These are phyloP conservation scores for Drosophila pallidifrons DNA, from an alignment of 1,140 invertebrate species.

Conservation along the genomic window DNA sequence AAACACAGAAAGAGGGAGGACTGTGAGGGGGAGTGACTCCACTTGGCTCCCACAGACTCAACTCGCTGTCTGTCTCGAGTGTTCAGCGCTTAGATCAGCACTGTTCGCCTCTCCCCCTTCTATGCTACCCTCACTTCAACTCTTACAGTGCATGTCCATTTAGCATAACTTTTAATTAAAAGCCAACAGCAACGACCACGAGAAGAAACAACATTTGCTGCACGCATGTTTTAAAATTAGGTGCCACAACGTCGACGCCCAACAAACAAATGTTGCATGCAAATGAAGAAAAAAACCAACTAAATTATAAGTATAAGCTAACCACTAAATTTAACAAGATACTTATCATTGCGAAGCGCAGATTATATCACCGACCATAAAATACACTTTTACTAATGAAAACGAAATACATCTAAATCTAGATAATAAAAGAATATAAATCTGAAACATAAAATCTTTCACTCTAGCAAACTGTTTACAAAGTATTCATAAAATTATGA, in stretches of 20 bases:
- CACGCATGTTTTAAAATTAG: constrained; percentile 60
- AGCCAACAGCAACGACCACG: constrained; percentile 22
- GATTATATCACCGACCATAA: neutral
- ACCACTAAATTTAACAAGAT: constrained; percentile 26
- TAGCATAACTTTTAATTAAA: constrained; percentile 80
- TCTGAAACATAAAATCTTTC: neutral
- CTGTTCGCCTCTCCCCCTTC: neutral
- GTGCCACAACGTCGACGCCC: constrained; percentile 22
- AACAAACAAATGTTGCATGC: constrained; percentile 74
- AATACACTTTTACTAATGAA: constrained; percentile 24
- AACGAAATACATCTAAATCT: neutral
- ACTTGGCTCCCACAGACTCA: constrained; percentile 31
- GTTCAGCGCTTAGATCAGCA: constrained; percentile 52
- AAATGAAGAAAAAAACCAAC: constrained; percentile 46
- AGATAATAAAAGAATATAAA: neutral
- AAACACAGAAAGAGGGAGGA: neutral
- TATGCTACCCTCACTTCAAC: constrained; percentile 1
- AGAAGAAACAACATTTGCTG: constrained; percentile 51
- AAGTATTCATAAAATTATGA: neutral
- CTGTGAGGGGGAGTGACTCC: neutral
- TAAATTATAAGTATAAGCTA: constrained; percentile 5
- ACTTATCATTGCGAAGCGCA: constrained; percentile 7
- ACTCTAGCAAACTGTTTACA: neutral
- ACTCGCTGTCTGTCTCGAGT: constrained; percentile 10
- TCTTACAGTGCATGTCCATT: constrained; percentile 63